Base-by-base conservation (phyloP, 2,888 invertebrate genomes). In the Erebia aethiops region DNA sequence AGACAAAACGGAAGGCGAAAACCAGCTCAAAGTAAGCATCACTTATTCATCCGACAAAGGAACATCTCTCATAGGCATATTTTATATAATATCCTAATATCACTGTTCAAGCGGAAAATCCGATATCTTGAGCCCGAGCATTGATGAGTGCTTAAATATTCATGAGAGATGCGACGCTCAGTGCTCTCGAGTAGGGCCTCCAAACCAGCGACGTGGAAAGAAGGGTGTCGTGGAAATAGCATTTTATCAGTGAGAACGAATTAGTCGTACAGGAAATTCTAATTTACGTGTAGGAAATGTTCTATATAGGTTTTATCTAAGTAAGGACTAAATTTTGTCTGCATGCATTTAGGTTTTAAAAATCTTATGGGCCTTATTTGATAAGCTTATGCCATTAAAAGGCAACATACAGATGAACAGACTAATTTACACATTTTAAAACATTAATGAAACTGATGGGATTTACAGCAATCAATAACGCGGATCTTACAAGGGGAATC, bases 131-230 rank as follows among this genome's bases (percentile, higher is more conserved):
- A 87, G 85, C 84, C 78, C 78, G 82, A 85, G 83, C 87, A 90
- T 88, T 88, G 90, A 90, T 86, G 87, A 85, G 83, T 81, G 83
- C 80, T 89, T 89, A 88, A 88, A 92, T 91, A 91, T 92, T 89
- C 90, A 91, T 90, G 88, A 88, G 85, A 67, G 76, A 79, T 76
- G 77, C 78, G 79, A 77, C 74, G 78, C 78, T 70, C 64, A 65
- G 72, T 60, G 62, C 16, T 68, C 69, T 69, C 18, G 16, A 18
- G 26, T 35, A 18, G 11, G 51, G 67, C 60, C 67, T 26, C 18
- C 26, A 67, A 67, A 61, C 51, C 41, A 52, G 52, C 60, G 67
- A 52, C 9, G 35, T 18, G 60, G n/a, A 41, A 67, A 52, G 66
- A 8, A 13, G 16, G 35, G 21, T 54, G 54, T 41, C 7, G 41